phyloP scores from a whole-genome alignment of 2,113 vertebrate species.

The Eublepharis macularius region DNA sequence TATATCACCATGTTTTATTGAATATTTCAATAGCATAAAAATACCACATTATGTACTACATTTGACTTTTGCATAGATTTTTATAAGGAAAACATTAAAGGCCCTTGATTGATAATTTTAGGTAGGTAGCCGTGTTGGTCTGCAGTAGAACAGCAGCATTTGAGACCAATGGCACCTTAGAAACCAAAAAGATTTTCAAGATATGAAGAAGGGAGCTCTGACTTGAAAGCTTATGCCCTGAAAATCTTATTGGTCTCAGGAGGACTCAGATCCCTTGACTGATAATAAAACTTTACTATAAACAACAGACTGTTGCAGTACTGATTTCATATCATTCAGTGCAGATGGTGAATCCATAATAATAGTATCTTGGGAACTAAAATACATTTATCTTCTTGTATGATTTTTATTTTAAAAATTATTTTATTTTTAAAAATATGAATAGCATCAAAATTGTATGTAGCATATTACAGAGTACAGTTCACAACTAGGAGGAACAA shows the following conservation, averaged over 20 bases:
- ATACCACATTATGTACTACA: neutral
- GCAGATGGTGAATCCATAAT: neutral
- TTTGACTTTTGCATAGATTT: neutral
- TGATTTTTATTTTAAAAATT: neutral
- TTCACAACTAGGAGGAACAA: neutral
- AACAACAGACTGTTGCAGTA: neutral
- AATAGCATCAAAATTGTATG: too few relatives aligned
- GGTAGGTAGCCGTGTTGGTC: neutral
- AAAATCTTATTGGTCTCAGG: neutral
- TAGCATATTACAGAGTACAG: neutral
- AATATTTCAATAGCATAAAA: neutral
- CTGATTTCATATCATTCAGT: neutral
- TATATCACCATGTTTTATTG: neutral
- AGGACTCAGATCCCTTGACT: neutral
- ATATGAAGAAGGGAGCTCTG: too few relatives aligned
- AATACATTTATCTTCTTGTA: neutral
- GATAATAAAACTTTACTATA: neutral
- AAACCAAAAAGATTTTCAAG: too few relatives aligned
- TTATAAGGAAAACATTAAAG: neutral
- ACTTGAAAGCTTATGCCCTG: too few relatives aligned
- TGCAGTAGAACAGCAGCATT: too few relatives aligned
- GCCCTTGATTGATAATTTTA: neutral
- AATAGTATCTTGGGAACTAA: neutral
- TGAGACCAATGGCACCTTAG: too few relatives aligned
- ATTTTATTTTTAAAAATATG: too few relatives aligned